Evolutionary conservation across 1,140 invertebrate genomes (phyloP).

Genomic region (Physella acuta): DNA sequence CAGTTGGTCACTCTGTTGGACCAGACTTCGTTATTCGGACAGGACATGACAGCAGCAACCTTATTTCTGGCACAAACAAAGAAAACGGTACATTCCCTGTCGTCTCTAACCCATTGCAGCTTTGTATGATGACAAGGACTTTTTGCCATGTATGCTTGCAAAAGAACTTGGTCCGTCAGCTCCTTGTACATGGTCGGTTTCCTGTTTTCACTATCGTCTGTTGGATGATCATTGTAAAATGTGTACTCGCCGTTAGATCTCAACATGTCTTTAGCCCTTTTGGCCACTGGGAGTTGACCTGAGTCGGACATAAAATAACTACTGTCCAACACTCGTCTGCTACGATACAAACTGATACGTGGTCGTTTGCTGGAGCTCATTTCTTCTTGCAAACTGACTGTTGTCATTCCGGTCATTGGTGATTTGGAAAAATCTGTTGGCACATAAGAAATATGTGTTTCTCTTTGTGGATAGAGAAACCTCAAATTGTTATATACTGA

Average conservation of each 20-base stretch:
- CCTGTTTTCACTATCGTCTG: neutral
- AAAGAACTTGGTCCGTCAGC: constrained; percentile 12
- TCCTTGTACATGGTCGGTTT: neutral
- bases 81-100: constrained; percentile 10
- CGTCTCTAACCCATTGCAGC: constrained; percentile 20
- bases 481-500: too few species aligned
- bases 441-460: too few species aligned
- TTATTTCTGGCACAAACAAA: constrained; percentile 19
- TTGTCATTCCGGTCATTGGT: too few species aligned
- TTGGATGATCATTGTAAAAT: neutral
- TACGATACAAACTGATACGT: too few species aligned
- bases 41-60: constrained; percentile 16
- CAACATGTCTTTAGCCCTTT: too few species aligned
- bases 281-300: neutral
- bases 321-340: neutral
- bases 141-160: constrained; percentile 7
- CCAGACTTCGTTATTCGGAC: constrained; percentile 11
- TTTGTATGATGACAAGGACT: constrained; percentile 9
- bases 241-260: too few species aligned
- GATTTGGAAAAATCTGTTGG: too few species aligned
- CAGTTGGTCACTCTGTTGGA: constrained; percentile 25
- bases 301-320: neutral
- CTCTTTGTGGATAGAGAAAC: too few species aligned
- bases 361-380: too few species aligned
- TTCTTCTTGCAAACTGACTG: too few species aligned